Conservation (phyloP, 2,797 vertebrate species). For the Enteromius afrohamiltoni region DNA sequence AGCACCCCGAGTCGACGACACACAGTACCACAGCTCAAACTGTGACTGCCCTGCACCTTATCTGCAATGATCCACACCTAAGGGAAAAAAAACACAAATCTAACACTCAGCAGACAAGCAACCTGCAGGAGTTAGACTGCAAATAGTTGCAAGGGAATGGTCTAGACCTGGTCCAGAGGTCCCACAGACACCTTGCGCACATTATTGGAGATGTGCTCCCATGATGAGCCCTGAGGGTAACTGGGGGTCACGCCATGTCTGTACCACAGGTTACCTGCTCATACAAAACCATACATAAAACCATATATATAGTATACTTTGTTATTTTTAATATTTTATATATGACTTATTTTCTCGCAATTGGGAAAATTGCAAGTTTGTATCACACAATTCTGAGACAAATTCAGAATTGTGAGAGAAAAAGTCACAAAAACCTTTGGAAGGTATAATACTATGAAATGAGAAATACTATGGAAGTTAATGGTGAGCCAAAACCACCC, state of each 20-base stretch:
- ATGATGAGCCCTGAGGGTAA: conserved; percentile 92
- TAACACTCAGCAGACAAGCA: background rate
- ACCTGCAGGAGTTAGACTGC: background rate
- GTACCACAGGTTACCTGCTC: conserved; percentile 94
- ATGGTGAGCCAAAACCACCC: no score
- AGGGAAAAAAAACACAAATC: background rate
- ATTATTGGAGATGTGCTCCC: conserved; percentile 97
- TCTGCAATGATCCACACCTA: conserved; percentile 98
- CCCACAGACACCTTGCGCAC: conserved; percentile 92
- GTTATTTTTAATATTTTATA: no score
- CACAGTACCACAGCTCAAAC: conserved; percentile 94
- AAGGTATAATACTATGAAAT: no score
- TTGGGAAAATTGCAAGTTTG: no score
- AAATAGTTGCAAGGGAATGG: conserved; percentile 7
- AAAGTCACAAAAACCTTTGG: no score
- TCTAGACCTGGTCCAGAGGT: conserved; percentile 92
- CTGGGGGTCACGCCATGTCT: conserved; percentile 89
- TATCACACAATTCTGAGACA: no score
- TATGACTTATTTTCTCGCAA: no score
- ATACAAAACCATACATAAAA: conserved; percentile 12
- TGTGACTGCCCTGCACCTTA: conserved; percentile 94
- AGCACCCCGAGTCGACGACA: conserved; percentile 89
- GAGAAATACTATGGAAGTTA: no score
- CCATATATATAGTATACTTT: no score
- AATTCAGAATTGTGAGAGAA: no score